Percentiles rank a stretch among this genome's conserved stretches.
These are phyloP conservation scores for Halcyon leucocephala DNA, from an alignment of 2,797 vertebrate species.

Conservation along the genomic window DNA sequence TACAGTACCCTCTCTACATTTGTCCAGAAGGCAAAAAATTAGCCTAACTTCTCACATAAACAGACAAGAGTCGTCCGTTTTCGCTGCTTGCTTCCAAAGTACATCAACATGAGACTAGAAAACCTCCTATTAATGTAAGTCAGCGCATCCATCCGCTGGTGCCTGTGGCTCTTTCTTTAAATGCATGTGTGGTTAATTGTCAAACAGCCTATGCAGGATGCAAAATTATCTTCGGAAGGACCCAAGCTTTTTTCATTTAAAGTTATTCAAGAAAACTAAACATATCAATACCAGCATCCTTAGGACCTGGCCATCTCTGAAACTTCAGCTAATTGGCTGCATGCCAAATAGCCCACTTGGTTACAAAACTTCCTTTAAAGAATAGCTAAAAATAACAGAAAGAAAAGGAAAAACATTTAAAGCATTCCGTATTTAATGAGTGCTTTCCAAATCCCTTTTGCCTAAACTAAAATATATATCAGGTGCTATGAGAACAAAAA, in stretches of 20 bases:
- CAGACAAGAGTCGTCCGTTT: neutral
- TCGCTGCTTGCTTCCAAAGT: neutral
- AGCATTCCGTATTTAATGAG: neutral
- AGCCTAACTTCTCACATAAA: neutral
- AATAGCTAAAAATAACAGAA: conserved; percentile 11
- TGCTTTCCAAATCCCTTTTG: neutral
- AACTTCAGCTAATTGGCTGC: neutral
- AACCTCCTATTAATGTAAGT: neutral
- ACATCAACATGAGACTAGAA: neutral
- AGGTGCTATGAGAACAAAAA: conserved; percentile 27
- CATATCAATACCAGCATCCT: neutral
- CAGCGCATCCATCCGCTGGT: neutral
- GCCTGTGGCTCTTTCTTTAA: neutral
- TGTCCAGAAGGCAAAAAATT: neutral
- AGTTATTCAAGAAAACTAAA: neutral
- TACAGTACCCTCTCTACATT: neutral
- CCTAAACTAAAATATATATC: neutral
- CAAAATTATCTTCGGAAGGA: neutral
- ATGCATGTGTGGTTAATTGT: neutral
- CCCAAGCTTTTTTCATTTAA: neutral
- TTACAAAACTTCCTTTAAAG: conserved; percentile 42
- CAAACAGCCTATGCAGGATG: neutral
- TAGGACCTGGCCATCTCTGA: conserved; percentile 11
- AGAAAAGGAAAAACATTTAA: neutral
- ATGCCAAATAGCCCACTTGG: conserved; percentile 19